Evolutionary conservation across 2,113 vertebrate genomes (phyloP).

Genomic region (Rhinogobius similis): DNA sequence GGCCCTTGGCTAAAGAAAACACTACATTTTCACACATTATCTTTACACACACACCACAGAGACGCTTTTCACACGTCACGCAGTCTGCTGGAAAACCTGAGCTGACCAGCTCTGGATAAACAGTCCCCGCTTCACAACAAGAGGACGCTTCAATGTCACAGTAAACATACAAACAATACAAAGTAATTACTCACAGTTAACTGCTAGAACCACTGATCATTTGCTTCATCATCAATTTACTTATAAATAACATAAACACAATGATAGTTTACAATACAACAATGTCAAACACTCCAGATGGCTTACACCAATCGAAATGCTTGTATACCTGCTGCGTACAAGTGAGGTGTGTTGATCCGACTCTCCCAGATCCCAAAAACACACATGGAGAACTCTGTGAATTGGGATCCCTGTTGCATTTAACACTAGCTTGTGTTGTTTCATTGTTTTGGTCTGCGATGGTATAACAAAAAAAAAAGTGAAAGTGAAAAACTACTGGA

Average conservation of each 20-base stretch:
- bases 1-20: constrained; percentile 46
- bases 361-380: too few species aligned
- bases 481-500: too few species aligned
- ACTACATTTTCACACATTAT: constrained; percentile 60
- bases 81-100: constrained; percentile 16
- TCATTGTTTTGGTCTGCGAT: too few species aligned
- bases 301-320: too few species aligned
- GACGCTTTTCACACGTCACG: constrained; percentile 27
- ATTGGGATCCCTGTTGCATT: too few species aligned
- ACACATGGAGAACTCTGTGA: too few species aligned
- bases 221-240: neutral
- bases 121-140: neutral
- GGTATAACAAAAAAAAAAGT: too few species aligned
- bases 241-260: neutral
- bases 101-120: neutral
- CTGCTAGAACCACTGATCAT: neutral
- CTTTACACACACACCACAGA: constrained; percentile 18
- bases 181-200: neutral
- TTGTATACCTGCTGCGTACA: too few species aligned
- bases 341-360: too few species aligned
- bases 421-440: too few species aligned
- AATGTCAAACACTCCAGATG: too few species aligned
- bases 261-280: neutral
- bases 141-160: neutral
- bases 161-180: neutral